Evolutionary conservation across 1,140 invertebrate genomes (phyloP).

Genomic region (Anastrepha obliqua): DNA sequence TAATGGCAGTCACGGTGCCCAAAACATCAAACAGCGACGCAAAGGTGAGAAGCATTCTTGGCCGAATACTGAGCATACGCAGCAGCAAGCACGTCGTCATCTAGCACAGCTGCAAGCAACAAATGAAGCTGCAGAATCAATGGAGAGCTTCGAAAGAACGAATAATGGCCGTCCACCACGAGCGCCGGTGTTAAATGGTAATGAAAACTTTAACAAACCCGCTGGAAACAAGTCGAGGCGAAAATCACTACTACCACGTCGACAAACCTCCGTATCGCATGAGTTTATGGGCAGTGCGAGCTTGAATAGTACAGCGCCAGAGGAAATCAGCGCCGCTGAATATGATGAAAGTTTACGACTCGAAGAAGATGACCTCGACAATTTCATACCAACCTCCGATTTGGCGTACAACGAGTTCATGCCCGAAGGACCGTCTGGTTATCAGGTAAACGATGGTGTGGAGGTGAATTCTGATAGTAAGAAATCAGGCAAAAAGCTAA

Average conservation of each 20-base stretch:
- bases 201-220: constrained; percentile 6
- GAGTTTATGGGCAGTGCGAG: constrained; percentile 40
- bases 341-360: constrained; percentile 69
- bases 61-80: constrained; percentile 62
- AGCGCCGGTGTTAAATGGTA: not conserved
- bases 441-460: constrained; percentile 64
- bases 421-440: constrained; percentile 72
- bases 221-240: constrained; percentile 49
- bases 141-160: not conserved
- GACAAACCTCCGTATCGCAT: constrained; percentile 67
- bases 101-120: constrained; percentile 3
- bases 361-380: constrained; percentile 71
- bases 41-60: constrained; percentile 66
- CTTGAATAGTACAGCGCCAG: not conserved
- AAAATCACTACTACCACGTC: constrained; percentile 59
- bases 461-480: constrained; percentile 59
- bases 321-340: constrained; percentile 60
- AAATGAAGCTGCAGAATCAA: not conserved
- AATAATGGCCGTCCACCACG: not conserved
- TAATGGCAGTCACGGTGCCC: constrained; percentile 30
- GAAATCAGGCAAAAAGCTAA: constrained; percentile 63
- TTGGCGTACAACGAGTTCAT: constrained; percentile 73
- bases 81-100: constrained; percentile 52
- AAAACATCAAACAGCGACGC: constrained; percentile 57
- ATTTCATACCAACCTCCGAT: constrained; percentile 70